A percentile compares a stretch with the other conserved stretches of the same genome.
phyloP scores from a whole-genome alignment of 2,888 invertebrate species.

The Urechis unicinctus region DNA sequence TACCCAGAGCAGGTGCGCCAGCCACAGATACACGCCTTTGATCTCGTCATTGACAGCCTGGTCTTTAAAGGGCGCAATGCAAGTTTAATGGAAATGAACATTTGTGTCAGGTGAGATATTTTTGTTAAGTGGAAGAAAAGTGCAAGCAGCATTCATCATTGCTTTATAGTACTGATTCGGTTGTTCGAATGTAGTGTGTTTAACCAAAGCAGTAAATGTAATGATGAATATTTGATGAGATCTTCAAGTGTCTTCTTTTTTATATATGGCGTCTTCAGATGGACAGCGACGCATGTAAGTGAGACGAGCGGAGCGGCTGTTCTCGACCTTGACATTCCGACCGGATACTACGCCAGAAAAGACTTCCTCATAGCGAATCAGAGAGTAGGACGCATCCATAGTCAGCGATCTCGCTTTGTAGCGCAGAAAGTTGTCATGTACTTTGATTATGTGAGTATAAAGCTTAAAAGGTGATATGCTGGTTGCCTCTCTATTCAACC shows the following conservation, averaged over 20 bases:
- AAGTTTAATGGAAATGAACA: constrained; percentile 71
- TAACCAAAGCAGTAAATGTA: too few relatives aligned
- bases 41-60: constrained; percentile 60
- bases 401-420: constrained; percentile 6
- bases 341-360: constrained; percentile 14
- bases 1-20: constrained; percentile 15
- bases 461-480: too few relatives aligned
- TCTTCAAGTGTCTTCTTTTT: too few relatives aligned
- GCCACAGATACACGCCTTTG: constrained; percentile 55
- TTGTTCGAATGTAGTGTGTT: neutral
- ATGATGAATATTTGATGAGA: too few relatives aligned
- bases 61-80: constrained; percentile 71
- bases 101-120: constrained; percentile 55
- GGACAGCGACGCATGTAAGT: constrained; percentile 13
- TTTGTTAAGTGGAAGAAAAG: too few relatives aligned
- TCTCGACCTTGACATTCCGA: constrained; percentile 14
- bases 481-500: too few relatives aligned
- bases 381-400: neutral
- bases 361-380: constrained; percentile 1
- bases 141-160: too few relatives aligned
- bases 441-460: constrained; percentile 13
- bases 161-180: neutral
- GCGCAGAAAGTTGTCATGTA: constrained; percentile 14
- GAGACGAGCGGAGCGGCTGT: constrained; percentile 9
- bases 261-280: constrained; percentile 12